These are phyloP conservation scores for Nowickia ferox DNA, from an alignment of 2,888 invertebrate genomes.

Conservation along the genomic window DNA sequence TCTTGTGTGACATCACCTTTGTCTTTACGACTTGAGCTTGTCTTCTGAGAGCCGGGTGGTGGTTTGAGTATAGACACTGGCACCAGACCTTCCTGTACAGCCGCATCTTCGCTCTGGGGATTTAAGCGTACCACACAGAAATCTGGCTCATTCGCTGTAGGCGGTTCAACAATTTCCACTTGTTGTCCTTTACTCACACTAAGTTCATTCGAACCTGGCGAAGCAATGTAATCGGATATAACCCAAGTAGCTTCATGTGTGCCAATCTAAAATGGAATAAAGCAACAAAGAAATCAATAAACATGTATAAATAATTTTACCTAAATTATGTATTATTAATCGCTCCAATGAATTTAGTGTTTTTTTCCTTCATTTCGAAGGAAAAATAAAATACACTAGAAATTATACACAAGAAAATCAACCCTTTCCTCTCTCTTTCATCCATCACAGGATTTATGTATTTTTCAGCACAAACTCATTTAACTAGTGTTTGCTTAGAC, in stretches of 20 bases:
- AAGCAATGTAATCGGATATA: constrained; percentile 92
- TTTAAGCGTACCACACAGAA: constrained; percentile 89
- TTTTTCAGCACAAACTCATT: not conserved
- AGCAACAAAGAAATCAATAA: constrained; percentile 59
- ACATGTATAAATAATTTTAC: constrained; percentile 51
- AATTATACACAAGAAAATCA: not conserved
- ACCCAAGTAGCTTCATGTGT: constrained; percentile 96
- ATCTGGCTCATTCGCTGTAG: constrained; percentile 87
- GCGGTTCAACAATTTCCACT: constrained; percentile 93
- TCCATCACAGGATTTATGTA: not conserved
- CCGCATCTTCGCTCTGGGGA: constrained; percentile 84
- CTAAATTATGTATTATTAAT: constrained; percentile 46
- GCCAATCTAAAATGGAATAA: constrained; percentile 85
- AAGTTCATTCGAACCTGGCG: constrained; percentile 90
- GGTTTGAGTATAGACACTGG: constrained; percentile 91
- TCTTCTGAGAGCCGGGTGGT: constrained; percentile 85
- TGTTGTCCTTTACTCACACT: constrained; percentile 95
- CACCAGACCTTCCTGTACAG: constrained; percentile 90
- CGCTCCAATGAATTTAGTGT: constrained; percentile 63
- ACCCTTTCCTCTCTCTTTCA: not conserved
- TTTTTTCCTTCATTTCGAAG: not conserved
- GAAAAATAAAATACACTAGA: not conserved
- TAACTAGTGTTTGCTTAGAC: not conserved
- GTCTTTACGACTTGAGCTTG: constrained; percentile 78
- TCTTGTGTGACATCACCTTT: constrained; percentile 81